These are phyloP conservation scores for Girardinichthys multiradiatus DNA, from an alignment of 2,113 vertebrate genomes.

Conservation along the genomic window DNA sequence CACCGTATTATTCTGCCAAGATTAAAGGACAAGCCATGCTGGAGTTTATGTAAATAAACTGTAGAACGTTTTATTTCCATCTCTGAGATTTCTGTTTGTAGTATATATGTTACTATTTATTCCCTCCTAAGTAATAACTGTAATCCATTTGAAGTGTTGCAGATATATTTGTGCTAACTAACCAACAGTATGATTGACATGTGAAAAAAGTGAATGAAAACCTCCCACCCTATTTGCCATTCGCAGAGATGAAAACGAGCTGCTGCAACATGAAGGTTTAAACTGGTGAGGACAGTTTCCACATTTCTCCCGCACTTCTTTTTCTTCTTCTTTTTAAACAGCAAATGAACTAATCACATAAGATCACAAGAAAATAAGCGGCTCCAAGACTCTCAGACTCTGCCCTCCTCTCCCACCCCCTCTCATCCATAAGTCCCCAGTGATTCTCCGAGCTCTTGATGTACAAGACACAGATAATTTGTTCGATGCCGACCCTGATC, in stretches of 20 bases:
- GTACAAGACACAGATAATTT: slow-evolving; percentile 57
- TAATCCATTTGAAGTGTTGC: slow-evolving; percentile 22
- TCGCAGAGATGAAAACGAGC: slow-evolving; percentile 76
- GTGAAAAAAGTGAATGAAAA: slow-evolving; percentile 69
- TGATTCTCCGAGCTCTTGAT: slow-evolving; percentile 59
- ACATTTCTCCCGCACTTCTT: slow-evolving; percentile 62
- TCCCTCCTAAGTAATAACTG: slow-evolving; percentile 29
- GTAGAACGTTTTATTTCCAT: slow-evolving; percentile 16
- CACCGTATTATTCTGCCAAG: slow-evolving; percentile 19
- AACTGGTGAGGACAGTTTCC: slow-evolving; percentile 77
- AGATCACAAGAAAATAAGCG: slow-evolving; percentile 56
- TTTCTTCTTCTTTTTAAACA: slow-evolving; percentile 22
- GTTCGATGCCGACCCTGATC: slow-evolving; percentile 59
- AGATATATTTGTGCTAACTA: slow-evolving; percentile 47
- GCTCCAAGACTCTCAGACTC: slow-evolving; percentile 39
- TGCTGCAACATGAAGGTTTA: slow-evolving; percentile 77
- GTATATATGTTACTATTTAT: slow-evolving; percentile 51
- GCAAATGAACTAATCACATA: slow-evolving; percentile 65
- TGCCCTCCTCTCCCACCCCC: slow-evolving; percentile 19
- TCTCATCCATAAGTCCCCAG: slow-evolving; percentile 29
- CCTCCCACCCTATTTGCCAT: slow-evolving; percentile 67
- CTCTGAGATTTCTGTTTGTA: slow-evolving; percentile 36
- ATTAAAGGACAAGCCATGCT: slow-evolving; percentile 23
- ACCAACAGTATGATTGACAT: slow-evolving; percentile 57
- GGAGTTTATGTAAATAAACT: slow-evolving; percentile 24